Evolutionary conservation across 2,113 vertebrate genomes (phyloP), one percentile per base, ranked within the genome.

Genomic region (Monopterus albus): DNA sequence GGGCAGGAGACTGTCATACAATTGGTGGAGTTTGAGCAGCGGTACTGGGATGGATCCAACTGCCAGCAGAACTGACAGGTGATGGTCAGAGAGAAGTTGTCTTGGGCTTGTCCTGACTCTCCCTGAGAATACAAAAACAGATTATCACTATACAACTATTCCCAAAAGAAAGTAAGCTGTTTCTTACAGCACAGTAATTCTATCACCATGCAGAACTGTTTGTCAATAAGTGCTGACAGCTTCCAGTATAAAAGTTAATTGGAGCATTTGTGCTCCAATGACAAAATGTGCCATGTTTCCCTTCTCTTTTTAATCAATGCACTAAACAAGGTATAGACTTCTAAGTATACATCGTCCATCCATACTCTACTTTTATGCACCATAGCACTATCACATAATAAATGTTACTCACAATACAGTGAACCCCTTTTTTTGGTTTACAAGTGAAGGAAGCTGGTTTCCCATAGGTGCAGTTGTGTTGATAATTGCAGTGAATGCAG

Each of bases 31-130:
- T 94, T 95, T 57, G 91, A 90, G 78, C 98, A 99, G 7, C 92
- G 89, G 1, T 99, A 99, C 77, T 94, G 90, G 0, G 92, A 90
- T 0, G 95, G 91, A 1, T 96, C 94, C 38, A 99, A 93, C 91
- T 99, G 98, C 97, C 97, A 99, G 90, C 98, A 99, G 79, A 98
- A 98, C 69, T 94, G 95, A 87, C 98, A 99, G 0, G 87, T 94
- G 92, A 99, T 91, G 46, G 92, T 93, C 69, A 98, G 82, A 18
- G 92, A 79, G 8, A 99, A 99, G 88, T 87, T 92, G 86, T 90
- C 92, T 72, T 93, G 95, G 55, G 87, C 78, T 0, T 79, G 89
- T 63, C 92, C 90, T 1, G 89, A 92, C 77, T 92, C 88, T 74
- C 93, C 95, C 97, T 99, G 39, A 0, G 73, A 29, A 46, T 39